A percentile compares a stretch with the other conserved stretches of the same genome.
These are phyloP conservation scores for Poecilia latipinna DNA, from an alignment of 2,113 vertebrate genomes.

Conservation along the genomic window DNA sequence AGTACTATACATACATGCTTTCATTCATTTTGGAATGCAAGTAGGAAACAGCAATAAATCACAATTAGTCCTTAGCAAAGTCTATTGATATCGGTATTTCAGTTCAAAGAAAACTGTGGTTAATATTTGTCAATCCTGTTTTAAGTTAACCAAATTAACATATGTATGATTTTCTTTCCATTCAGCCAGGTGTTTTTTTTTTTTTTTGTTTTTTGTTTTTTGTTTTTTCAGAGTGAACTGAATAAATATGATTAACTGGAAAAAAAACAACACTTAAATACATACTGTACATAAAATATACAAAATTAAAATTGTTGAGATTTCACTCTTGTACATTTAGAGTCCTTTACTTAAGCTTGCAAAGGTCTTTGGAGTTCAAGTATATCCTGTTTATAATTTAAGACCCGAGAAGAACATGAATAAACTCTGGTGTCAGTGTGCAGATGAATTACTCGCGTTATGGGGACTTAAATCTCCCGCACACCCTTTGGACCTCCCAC, in stretches of 20 bases:
- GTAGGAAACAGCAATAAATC: slow-evolving; percentile 7
- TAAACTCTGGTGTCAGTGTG: not conserved
- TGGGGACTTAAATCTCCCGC: not conserved
- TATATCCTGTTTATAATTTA: not conserved
- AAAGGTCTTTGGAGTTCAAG: slow-evolving; percentile 11
- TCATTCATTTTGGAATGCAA: slow-evolving; percentile 3
- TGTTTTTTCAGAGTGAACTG: not conserved
- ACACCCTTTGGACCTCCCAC: not conserved
- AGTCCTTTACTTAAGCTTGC: slow-evolving; percentile 5
- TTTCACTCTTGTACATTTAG: slow-evolving; percentile 10
- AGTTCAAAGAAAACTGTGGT: slow-evolving; percentile 9
- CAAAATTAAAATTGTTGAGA: not conserved
- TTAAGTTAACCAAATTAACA: not conserved
- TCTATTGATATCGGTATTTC: slow-evolving; percentile 20
- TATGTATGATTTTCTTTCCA: not conserved
- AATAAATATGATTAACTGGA: not conserved
- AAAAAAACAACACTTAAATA: too few relatives aligned
- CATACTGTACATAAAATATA: too few relatives aligned
- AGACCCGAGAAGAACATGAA: not conserved
- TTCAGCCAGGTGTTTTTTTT: not conserved
- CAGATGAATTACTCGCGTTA: not conserved
- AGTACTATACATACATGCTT: not conserved
- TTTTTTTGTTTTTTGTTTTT: too few relatives aligned
- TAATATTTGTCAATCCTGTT: slow-evolving; percentile 3
- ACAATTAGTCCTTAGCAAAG: not conserved